These are phyloP conservation scores for Passer montanus DNA, from an alignment of 2,113 vertebrate genomes.

Conservation along the genomic window DNA sequence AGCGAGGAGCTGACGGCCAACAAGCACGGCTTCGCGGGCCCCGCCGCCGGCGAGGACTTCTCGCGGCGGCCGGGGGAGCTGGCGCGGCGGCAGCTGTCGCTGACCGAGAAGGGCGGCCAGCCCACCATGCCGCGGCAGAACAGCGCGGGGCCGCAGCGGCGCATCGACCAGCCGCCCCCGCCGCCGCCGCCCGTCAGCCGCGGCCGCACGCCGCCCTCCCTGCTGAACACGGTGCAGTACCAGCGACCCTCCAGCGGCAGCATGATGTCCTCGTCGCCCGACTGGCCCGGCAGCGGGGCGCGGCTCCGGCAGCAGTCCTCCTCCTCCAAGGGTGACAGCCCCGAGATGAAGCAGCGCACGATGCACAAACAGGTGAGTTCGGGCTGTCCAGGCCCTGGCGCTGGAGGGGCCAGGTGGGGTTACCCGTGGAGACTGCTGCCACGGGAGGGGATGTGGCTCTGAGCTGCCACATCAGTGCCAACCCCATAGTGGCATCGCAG, in stretches of 20 bases:
- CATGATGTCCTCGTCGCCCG: conserved; percentile 87
- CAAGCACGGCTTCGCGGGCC: conserved; percentile 81
- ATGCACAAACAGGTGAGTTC: conserved; percentile 90
- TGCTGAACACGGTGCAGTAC: conserved; percentile 88
- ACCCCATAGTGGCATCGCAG: fast-evolving
- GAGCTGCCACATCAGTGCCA: not conserved
- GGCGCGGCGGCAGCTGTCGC: conserved; percentile 88
- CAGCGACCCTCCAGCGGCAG: conserved; percentile 88
- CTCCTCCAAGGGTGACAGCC: conserved; percentile 95
- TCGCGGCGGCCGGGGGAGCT: conserved; percentile 86
- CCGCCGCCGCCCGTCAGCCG: conserved; percentile 74
- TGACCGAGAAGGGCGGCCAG: conserved; percentile 86
- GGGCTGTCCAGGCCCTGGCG: fast-evolving
- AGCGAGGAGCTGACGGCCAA: conserved; percentile 83
- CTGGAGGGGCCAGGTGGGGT: not conserved
- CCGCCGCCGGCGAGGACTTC: conserved; percentile 82
- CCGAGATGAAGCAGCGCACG: conserved; percentile 90
- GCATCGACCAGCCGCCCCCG: conserved; percentile 90
- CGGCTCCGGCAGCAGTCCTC: conserved; percentile 93
- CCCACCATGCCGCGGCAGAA: conserved; percentile 88
- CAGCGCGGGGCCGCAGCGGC: conserved; percentile 90
- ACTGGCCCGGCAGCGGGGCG: conserved; percentile 88
- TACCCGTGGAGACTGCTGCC: not conserved
- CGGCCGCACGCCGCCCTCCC: conserved; percentile 87
- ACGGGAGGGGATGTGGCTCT: not conserved